Conservation (phyloP, 2,113 vertebrate species). For the Scopus umbretta region DNA sequence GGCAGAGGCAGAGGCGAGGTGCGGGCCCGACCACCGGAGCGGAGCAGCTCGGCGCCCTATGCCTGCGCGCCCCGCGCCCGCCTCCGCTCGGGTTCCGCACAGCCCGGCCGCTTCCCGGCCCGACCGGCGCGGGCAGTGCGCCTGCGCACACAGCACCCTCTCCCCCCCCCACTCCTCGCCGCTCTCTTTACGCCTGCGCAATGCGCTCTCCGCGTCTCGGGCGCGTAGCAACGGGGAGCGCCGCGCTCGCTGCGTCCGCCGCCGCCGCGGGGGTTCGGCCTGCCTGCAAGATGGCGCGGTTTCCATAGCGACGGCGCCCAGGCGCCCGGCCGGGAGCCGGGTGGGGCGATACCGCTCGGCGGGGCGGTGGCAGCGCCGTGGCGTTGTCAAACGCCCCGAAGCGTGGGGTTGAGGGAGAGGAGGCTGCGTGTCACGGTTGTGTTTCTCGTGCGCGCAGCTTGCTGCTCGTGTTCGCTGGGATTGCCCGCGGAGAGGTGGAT, state of each 20-base stretch:
- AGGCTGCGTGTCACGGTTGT: fast-evolving
- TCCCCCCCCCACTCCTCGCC: fast-evolving
- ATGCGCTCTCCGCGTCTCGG: not conserved
- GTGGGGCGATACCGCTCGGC: no score
- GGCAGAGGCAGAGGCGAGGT: no score
- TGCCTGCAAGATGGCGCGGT: not conserved
- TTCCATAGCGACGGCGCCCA: not conserved
- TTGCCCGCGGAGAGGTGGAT: not conserved
- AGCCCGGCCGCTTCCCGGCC: fast-evolving
- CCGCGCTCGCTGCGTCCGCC: fast-evolving
- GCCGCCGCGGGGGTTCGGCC: no score
- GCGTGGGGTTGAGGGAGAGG: fast-evolving
- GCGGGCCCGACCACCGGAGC: no score
- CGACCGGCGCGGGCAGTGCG: no score
- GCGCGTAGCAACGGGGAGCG: not conserved
- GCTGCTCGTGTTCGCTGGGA: not conserved
- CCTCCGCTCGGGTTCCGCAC: fast-evolving
- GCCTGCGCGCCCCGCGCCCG: not conserved
- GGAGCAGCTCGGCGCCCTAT: no score
- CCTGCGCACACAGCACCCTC: not conserved
- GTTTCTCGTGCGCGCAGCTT: fast-evolving
- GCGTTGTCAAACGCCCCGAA: fast-evolving
- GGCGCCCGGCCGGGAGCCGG: fast-evolving
- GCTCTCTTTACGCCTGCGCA: not conserved
- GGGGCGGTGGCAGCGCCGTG: fast-evolving